Base-by-base conservation (phyloP, 2,113 vertebrate species). In the Camelus bactrianus region DNA sequence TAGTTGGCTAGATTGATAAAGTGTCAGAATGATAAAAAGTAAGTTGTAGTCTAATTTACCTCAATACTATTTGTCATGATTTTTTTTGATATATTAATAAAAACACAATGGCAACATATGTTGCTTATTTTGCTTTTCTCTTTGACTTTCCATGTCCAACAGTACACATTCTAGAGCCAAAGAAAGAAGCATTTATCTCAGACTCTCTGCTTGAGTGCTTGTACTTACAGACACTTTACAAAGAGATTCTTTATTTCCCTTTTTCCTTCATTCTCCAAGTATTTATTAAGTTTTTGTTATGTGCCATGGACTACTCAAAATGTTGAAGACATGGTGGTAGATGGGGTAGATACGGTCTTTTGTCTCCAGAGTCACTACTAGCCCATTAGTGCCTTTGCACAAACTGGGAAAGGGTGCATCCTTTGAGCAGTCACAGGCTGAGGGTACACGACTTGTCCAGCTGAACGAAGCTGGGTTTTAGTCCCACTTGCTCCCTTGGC, bases 161-260 rank as follows among this genome's bases (percentile, higher is more conserved):
- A 81, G 8, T 69, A 24, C 20, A 50, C 16, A 38, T 77, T 94
- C 10, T 86, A 38, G 8, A 80, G 52, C 9, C 76, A 86, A 85
- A 38, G 28, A 97, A 92, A 94, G 35, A 32, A 13, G 0, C 2
- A 30, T 24, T 70, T 86, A 75, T 77, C 60, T 90, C 67, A 89
- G 76, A 67, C 54, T 70, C n/a, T 73, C 28, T 92, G 79, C 42
- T 86, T 50, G 30, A 81, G 22, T 42, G 89, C 94, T 95, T 94
- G 30, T 1, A 75, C 22, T 42, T 75, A 48, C 9, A 65, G n/a
- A 9, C 60, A 42, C n/a, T 62, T 91, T 15, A 48, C 6, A 28
- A 69, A 62, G 50, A 42, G 12, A 42, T 67, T 91, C 38, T 83
- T 72, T n/a, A 24, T 77, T 90, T 76, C 54, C 17, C 80, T 88